Percentiles rank a stretch among this genome's conserved stretches.
Conservation (phyloP, 2,888 invertebrate species). For the Drosophila tripunctata region DNA sequence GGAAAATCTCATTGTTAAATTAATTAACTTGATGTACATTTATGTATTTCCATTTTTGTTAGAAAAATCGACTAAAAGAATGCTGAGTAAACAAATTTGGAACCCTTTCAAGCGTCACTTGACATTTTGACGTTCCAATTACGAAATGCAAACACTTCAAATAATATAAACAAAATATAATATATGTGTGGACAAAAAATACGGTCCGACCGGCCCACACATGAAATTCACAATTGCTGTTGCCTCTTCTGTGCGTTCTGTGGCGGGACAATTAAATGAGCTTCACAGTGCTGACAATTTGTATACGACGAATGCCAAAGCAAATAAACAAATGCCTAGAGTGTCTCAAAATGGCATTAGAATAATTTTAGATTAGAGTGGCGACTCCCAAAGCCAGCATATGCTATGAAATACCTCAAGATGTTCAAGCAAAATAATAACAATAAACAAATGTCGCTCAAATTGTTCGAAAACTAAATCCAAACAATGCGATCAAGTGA, state of each 20-base stretch:
- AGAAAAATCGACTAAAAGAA: conserved; percentile 20
- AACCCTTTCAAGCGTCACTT: conserved; percentile 59
- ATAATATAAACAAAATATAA: conserved; percentile 64
- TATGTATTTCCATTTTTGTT: not conserved
- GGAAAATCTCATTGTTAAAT: too few species aligned
- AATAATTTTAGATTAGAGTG: conserved; percentile 49
- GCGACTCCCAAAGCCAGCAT: too few species aligned
- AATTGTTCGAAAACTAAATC: conserved; percentile 24
- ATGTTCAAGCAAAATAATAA: conserved; percentile 7
- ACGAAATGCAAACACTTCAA: conserved; percentile 73
- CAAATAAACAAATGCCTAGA: conserved; percentile 59
- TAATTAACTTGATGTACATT: not conserved
- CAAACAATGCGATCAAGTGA: conserved; percentile 45
- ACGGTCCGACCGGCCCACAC: conserved; percentile 57
- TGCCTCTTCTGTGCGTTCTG: conserved; percentile 46
- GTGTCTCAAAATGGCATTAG: conserved; percentile 50
- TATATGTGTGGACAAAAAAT: conserved; percentile 23
- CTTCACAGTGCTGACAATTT: conserved; percentile 44
- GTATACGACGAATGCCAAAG: conserved; percentile 39
- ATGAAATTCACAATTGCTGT: conserved; percentile 35
- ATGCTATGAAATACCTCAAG: conserved; percentile 26
- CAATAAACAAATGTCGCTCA: conserved; percentile 38
- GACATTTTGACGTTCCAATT: conserved; percentile 78
- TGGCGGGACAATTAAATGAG: conserved; percentile 39
- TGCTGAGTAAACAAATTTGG: conserved; percentile 48